phyloP scores from a whole-genome alignment of 2,113 vertebrate genomes.

The Ranitomeya variabilis region DNA sequence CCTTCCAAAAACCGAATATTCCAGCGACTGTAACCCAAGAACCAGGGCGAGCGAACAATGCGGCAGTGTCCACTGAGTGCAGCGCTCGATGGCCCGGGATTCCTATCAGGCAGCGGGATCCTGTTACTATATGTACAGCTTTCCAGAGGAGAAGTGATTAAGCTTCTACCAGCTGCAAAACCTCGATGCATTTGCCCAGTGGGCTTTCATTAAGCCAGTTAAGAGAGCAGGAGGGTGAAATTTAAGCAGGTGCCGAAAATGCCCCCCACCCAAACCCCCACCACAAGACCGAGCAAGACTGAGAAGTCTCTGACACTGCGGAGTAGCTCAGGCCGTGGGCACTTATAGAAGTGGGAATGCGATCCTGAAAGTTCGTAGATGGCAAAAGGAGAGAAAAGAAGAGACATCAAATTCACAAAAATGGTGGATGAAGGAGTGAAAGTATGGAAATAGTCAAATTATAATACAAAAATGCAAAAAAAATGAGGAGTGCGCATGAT shows the following conservation, averaged over 20 bases:
- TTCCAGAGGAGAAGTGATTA: conserved; percentile 27
- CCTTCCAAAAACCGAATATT: neutral
- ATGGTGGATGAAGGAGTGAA: no score
- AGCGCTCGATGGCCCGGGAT: neutral
- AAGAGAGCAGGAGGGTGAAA: conserved; percentile 35
- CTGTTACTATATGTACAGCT: conserved; percentile 20
- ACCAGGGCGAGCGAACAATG: neutral
- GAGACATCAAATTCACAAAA: no score
- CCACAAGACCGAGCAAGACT: neutral
- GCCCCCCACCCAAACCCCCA: neutral
- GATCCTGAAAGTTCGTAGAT: no score
- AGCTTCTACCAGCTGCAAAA: conserved; percentile 40
- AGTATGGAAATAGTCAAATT: no score
- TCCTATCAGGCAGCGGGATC: conserved; percentile 7
- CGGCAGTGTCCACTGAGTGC: neutral
- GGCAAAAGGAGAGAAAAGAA: no score
- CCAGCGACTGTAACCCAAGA: conserved; percentile 27
- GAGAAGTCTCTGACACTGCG: conserved; percentile 15
- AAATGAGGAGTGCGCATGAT: no score
- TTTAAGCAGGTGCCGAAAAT: conserved; percentile 37
- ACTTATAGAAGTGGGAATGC: no score
- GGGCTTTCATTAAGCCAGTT: conserved; percentile 30
- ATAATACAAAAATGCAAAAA: no score
- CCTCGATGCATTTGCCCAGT: conserved; percentile 5
- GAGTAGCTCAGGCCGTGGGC: neutral